Percentiles rank a stretch among this genome's conserved stretches.
Evolutionary conservation across 1,140 invertebrate species (phyloP).

Genomic region (Meloidogyne chitwoodi): DNA sequence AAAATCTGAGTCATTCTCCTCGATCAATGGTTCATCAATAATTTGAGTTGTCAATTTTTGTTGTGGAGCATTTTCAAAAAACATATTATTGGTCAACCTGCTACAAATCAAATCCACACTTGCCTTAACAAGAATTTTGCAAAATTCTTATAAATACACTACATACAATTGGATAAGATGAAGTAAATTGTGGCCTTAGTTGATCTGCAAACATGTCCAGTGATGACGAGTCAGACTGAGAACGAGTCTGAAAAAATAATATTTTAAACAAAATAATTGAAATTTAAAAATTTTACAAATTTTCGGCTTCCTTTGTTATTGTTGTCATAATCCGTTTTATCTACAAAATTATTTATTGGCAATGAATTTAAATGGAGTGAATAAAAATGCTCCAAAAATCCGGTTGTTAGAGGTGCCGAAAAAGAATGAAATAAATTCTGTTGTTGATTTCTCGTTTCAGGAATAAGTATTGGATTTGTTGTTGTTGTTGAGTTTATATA

Average conservation of each 20-base stretch:
- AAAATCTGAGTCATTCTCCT: slow-evolving; percentile 7
- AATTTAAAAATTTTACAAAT: not conserved
- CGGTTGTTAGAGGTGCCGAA: not conserved
- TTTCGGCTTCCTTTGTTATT: not conserved
- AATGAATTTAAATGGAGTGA: not conserved
- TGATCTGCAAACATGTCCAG: slow-evolving; percentile 2
- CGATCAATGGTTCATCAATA: not conserved
- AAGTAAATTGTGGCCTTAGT: not conserved
- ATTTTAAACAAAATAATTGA: not conserved
- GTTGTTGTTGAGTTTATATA: not conserved
- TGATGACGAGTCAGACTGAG: slow-evolving; percentile 45
- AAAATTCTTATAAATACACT: not conserved
- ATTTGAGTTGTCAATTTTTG: not conserved
- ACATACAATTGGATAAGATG: not conserved
- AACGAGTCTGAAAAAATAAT: slow-evolving; percentile 38
- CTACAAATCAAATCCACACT: not conserved
- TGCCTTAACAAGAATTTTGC: not conserved
- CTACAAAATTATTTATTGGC: not conserved
- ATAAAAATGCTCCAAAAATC: not conserved
- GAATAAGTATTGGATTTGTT: not conserved
- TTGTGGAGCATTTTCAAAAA: too few species aligned
- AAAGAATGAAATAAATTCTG: not conserved
- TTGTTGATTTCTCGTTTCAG: not conserved
- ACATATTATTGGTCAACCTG: not conserved
- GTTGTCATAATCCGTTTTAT: not conserved